Evolutionary conservation across 2,797 vertebrate species (phyloP), one percentile per base, ranked within the genome.

Genomic region (Coccyzus lansbergi): DNA sequence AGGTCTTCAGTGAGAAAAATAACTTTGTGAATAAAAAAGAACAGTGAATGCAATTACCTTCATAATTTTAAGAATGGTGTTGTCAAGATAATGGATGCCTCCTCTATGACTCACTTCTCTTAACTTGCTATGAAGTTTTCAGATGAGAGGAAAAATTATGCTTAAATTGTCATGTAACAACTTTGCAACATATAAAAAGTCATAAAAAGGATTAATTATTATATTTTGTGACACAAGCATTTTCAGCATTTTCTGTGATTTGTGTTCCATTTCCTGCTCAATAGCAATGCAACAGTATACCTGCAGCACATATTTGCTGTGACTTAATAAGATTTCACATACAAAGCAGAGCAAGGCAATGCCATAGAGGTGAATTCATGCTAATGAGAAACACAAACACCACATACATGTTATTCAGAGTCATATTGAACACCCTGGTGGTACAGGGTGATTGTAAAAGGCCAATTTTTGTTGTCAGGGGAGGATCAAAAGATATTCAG

Each of bases 1-100:
- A 74, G 20, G 36, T 86, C 18, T 84, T 95, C 60, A 77, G 26
- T 70, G 55, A 76, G 48, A 87, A 97, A 96, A 83, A 88, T 82
- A 93, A 95, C 49, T 20, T 78, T 28, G 78, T 62, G 33, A 63
- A 90, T 36, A 56, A 79, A 71, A 88, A 68, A 71, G 91, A 87
- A 2, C 53, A 48, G 15, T 46, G 12, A 95, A 68, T 72, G 7
- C 9, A 74, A 75, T 88, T 92, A 36, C 22, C 67, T 77, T 87
- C 24, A 85, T 88, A 55, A 86, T 90, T 96, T 44, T 86, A 34
- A 90, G 24, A 58, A 72, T 29, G 51, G 6, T 63, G 28, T n/a
- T 52, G 9, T 42, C 36, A 69, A 48, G 72, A 81, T 68, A 69
- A 67, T 15, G 13, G 42, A 21, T 34, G 25, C 8, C 15, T 92